These are phyloP conservation scores for Protonemura montana DNA, from an alignment of 2,888 invertebrate species.

Conservation along the genomic window DNA sequence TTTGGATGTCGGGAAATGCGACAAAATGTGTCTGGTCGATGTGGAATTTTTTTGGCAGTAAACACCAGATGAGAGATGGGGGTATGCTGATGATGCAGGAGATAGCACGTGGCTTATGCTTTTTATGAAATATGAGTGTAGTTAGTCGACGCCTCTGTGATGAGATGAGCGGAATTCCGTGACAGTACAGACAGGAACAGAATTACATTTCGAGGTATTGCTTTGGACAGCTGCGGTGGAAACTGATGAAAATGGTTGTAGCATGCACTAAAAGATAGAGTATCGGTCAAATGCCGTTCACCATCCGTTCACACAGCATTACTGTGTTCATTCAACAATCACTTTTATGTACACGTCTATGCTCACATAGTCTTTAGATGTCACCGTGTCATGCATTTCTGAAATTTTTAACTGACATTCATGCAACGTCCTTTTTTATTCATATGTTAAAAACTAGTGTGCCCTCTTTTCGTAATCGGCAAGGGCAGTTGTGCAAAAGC, in stretches of 20 bases:
- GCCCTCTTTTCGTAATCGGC: not conserved
- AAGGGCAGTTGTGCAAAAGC: not conserved
- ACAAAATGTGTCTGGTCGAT: too few relatives aligned
- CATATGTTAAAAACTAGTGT: not conserved
- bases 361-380: too few relatives aligned
- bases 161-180: not conserved
- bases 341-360: too few relatives aligned
- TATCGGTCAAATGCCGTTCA: not conserved
- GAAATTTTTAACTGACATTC: too few relatives aligned
- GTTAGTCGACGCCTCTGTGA: not conserved
- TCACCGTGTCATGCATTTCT: too few relatives aligned
- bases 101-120: not conserved
- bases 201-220: not conserved
- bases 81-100: not conserved
- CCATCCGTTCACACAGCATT: not conserved
- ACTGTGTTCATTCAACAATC: not conserved
- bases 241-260: not conserved
- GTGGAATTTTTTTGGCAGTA: not conserved
- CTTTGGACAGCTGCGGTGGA: not conserved
- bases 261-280: not conserved
- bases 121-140: conserved; percentile 2
- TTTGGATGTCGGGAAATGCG: not conserved
- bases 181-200: not conserved
- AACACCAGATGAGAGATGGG: not conserved
- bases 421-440: not conserved